Base-by-base conservation (phyloP, 2,113 vertebrate genomes). In the Bufo bufo region DNA sequence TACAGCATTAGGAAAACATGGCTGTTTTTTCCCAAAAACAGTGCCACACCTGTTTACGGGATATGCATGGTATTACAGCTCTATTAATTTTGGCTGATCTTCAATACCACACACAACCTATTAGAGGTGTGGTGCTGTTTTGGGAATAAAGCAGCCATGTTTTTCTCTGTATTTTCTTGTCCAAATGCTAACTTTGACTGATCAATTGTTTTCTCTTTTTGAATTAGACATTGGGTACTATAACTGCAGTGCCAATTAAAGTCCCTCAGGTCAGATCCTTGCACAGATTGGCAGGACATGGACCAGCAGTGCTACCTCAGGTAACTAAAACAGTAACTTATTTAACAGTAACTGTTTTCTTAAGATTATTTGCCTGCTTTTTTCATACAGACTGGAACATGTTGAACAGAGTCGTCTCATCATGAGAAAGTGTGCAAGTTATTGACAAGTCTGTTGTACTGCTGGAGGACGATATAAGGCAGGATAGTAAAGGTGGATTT, bases 211-310 rank as follows among this genome's bases (percentile, higher is more conserved):
- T 20, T 47, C 92, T 82, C 63, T 84, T 19, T 89, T 4, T 91
- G 89, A 86, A 77, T 33, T 95, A 99, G 98, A 94, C 97, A 93
- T 92, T 98, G 95, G 97, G 98, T 94, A 92, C 96, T 90, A 93
- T 97, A 93, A 95, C 96, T 91, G 94, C 97, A 92, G 94, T 97
- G 93, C 98, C 98, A 94, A 96, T 99, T 92, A 97, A 97, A 90
- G 97, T 99, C 94, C 98, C 98, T 97, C 98, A 98, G 94, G 96
- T 99, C 95, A 97, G 98, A 95, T 99, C 98, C 90, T 96, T 99
- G 95, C 97, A 98, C 94, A 96, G 97, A 94, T 95, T 99, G 96
- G 96, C 97, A 85, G 97, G 97, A 94, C 98, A 97, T 94, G 96
- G 96, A 93, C 95, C 96, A 90, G 95, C 96, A 88, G 94, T 98